A percentile compares a stretch with the other conserved stretches of the same genome.
These are phyloP conservation scores for Lysandra coridon DNA, from an alignment of 2,888 invertebrate genomes.

Conservation along the genomic window DNA sequence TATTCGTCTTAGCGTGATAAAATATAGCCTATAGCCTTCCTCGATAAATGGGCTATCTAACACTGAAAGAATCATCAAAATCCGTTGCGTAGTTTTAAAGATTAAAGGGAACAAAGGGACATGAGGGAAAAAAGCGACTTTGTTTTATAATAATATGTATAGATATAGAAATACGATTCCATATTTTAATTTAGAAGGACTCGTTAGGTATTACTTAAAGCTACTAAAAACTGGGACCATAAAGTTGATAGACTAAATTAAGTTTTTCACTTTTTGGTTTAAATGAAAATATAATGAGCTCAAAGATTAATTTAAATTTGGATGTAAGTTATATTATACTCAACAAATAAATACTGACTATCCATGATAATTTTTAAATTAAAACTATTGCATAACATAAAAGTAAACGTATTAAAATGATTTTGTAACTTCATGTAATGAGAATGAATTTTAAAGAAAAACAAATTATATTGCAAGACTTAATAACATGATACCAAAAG, in stretches of 20 bases:
- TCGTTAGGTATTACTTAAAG: not conserved
- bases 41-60: no score
- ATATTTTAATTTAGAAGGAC: constrained; percentile 3
- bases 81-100: no score
- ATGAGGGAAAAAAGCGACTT: no score
- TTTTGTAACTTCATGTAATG: not conserved
- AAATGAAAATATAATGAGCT: no score
- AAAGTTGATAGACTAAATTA: not conserved
- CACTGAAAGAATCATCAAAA: no score
- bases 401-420: not conserved
- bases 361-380: not conserved
- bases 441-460: not conserved
- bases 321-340: no score
- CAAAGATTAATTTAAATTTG: no score
- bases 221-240: not conserved
- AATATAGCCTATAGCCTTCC: no score
- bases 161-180: not conserved
- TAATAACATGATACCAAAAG: not conserved
- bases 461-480: not conserved
- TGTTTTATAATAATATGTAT: no score
- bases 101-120: no score
- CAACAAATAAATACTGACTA: no score
- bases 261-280: not conserved
- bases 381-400: not conserved
- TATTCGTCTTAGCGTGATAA: no score